Evolutionary conservation across 1,140 invertebrate species (phyloP).

Genomic region (Drosophila paulistorum): DNA sequence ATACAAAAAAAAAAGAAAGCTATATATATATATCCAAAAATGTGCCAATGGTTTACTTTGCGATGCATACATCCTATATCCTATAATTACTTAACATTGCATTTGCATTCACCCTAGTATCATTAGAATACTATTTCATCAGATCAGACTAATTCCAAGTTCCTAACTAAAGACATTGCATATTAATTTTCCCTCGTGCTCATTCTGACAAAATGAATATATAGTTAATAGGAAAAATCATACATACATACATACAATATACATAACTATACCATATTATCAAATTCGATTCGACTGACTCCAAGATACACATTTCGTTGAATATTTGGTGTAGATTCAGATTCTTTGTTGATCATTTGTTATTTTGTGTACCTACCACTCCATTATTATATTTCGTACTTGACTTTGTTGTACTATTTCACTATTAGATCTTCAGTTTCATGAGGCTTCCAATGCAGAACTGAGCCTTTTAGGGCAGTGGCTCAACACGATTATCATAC

Average conservation of each 20-base stretch:
- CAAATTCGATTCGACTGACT: slow-evolving; percentile 7
- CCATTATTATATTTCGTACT: slow-evolving; percentile 13
- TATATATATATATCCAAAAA: slow-evolving; percentile 24
- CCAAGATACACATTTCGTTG: slow-evolving; percentile 10
- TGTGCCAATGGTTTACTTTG: slow-evolving; percentile 57
- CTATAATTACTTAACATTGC: slow-evolving; percentile 9
- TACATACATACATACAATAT: neutral
- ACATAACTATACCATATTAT: neutral
- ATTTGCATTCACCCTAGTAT: slow-evolving; percentile 4
- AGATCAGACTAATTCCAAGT: slow-evolving; percentile 13
- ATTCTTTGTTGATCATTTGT: slow-evolving; percentile 36
- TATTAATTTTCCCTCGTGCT: neutral
- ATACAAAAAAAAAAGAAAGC: slow-evolving; percentile 1
- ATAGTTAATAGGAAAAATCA: slow-evolving; percentile 14
- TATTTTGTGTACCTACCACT: slow-evolving; percentile 17
- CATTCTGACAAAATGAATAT: slow-evolving; percentile 2
- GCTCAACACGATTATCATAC: slow-evolving; percentile 31
- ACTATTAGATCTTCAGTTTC: slow-evolving; percentile 27
- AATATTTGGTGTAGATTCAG: slow-evolving; percentile 11
- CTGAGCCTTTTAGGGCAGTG: slow-evolving; percentile 20
- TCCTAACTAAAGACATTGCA: slow-evolving; percentile 7
- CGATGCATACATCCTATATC: slow-evolving; percentile 18
- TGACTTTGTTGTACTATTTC: slow-evolving; percentile 27
- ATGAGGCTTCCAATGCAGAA: slow-evolving; percentile 29
- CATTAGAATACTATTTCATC: slow-evolving; percentile 10